Conservation (phyloP, 2,113 vertebrate genomes). For the Grallaria varia region DNA sequence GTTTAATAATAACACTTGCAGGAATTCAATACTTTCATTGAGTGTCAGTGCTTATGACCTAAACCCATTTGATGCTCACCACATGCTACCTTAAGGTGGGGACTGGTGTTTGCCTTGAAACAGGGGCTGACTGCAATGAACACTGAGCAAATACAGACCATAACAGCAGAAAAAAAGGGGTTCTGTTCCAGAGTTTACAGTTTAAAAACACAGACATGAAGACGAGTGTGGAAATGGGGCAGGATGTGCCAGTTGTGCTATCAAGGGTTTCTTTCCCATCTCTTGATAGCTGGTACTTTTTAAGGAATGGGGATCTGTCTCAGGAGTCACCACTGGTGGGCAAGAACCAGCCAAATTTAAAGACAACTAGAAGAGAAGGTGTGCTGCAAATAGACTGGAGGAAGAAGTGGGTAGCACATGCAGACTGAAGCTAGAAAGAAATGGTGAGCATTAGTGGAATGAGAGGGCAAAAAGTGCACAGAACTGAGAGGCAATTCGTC, state of each 20-base stretch:
- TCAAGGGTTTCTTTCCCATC: not conserved
- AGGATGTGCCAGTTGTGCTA: not conserved
- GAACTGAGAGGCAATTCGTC: not conserved
- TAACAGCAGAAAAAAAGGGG: not conserved
- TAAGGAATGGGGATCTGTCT: not conserved
- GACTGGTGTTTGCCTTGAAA: not conserved
- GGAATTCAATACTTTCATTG: not conserved
- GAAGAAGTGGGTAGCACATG: not conserved
- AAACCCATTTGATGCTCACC: not conserved
- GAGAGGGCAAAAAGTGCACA: not conserved
- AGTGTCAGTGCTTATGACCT: accelerated
- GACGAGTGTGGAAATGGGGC: not conserved
- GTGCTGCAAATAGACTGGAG: not conserved
- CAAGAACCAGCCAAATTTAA: not conserved
- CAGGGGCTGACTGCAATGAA: not conserved
- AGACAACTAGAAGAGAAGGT: not conserved
- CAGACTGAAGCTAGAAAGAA: not conserved
- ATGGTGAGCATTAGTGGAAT: not conserved
- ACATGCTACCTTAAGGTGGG: not conserved
- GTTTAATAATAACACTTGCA: not conserved
- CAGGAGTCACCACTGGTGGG: not conserved
- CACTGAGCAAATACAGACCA: not conserved
- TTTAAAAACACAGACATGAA: not conserved
- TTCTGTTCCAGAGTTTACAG: not conserved
- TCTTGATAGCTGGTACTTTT: not conserved